Percentiles rank a stretch among this genome's conserved stretches.
These are phyloP conservation scores for Grammomys surdaster DNA, from an alignment of 2,113 vertebrate species.

Conservation along the genomic window DNA sequence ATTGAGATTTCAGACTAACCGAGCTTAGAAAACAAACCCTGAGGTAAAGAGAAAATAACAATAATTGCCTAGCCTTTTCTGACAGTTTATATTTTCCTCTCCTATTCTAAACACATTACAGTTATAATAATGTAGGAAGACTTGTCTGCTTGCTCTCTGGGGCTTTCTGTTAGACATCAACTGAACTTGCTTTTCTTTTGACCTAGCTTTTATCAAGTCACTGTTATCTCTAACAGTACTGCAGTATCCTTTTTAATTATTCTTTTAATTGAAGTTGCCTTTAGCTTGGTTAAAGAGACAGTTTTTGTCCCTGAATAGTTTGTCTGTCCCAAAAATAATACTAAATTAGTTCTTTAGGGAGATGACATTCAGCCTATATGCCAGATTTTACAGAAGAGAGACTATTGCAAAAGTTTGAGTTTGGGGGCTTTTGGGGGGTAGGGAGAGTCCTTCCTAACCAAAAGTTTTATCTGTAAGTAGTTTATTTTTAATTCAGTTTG, in stretches of 20 bases:
- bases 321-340: constrained; percentile 36
- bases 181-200: constrained; percentile 36
- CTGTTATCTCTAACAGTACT: constrained; percentile 22
- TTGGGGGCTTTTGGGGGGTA: no score
- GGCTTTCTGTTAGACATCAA: constrained; percentile 40
- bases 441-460: background rate
- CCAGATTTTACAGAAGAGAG: constrained; percentile 55
- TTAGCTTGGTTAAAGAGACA: constrained; percentile 47
- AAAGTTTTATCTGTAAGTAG: background rate
- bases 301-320: constrained; percentile 39
- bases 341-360: constrained; percentile 51
- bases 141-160: background rate
- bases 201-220: constrained; percentile 50
- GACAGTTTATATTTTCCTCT: constrained; percentile 42
- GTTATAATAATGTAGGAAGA: background rate
- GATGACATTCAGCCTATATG: constrained; percentile 4
- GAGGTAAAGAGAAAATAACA: constrained; percentile 16
- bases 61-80: constrained; percentile 52
- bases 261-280: constrained; percentile 51
- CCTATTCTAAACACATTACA: constrained; percentile 15
- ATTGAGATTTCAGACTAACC: constrained; percentile 41
- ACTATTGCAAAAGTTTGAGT: background rate
- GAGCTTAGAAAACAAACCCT: constrained; percentile 53
- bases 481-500: constrained; percentile 38
- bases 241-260: constrained; percentile 53